Percentiles rank a stretch among this genome's conserved stretches.
phyloP scores from a whole-genome alignment of 2,888 invertebrate genomes.

The Byasa hedistus region DNA sequence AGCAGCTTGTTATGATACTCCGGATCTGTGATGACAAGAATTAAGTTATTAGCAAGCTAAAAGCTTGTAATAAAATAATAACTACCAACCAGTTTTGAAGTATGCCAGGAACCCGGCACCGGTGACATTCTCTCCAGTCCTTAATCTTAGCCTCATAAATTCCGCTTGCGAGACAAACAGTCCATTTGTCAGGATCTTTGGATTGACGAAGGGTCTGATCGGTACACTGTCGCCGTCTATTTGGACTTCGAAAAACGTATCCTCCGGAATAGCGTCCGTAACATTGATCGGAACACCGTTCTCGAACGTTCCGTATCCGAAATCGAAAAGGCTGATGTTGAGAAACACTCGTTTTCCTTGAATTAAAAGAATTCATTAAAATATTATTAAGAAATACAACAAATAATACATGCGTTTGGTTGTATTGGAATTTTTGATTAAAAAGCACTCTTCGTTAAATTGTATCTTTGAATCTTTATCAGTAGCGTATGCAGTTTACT shows the following conservation, averaged over 20 bases:
- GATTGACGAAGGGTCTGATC: slow-evolving; percentile 79
- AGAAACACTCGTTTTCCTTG: slow-evolving; percentile 84
- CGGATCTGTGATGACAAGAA: slow-evolving; percentile 64
- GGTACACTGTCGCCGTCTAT: slow-evolving; percentile 76
- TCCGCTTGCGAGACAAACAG: slow-evolving; percentile 84
- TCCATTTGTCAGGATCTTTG: slow-evolving; percentile 82
- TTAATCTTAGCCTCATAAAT: slow-evolving; percentile 80
- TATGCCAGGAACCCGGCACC: slow-evolving; percentile 84
- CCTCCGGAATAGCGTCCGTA: slow-evolving; percentile 52
- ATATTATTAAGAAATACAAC: background rate
- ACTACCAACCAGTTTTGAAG: slow-evolving; percentile 82
- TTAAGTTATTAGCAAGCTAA: too few species aligned
- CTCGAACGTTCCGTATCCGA: slow-evolving; percentile 68
- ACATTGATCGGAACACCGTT: slow-evolving; percentile 64
- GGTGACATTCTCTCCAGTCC: slow-evolving; percentile 82
- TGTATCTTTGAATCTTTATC: too few species aligned
- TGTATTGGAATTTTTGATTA: too few species aligned
- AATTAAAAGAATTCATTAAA: background rate
- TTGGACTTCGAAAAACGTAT: slow-evolving; percentile 78
- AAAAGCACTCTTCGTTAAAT: too few species aligned
- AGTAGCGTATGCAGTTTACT: too few species aligned
- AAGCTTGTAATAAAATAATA: background rate
- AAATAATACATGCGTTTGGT: too few species aligned
- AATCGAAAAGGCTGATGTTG: slow-evolving; percentile 82
- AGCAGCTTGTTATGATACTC: slow-evolving; percentile 83